Evolutionary conservation across 2,888 invertebrate species (phyloP).

Genomic region (Pasiphila rectangulata): DNA sequence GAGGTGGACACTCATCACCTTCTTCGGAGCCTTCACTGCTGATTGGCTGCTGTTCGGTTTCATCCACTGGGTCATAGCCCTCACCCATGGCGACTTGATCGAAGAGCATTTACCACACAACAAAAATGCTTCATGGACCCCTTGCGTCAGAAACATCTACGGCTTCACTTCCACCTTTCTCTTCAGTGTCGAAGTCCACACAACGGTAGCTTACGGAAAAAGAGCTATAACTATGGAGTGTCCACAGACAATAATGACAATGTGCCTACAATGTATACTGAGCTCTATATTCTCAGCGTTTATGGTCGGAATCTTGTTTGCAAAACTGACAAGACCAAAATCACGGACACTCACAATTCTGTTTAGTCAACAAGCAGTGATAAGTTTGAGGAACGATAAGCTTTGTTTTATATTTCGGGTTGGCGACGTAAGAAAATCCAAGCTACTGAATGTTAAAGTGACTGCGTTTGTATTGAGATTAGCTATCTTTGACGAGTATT

Average conservation of each 20-base stretch:
- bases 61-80: conserved; percentile 95
- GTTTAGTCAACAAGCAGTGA: conserved; percentile 93
- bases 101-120: conserved; percentile 82
- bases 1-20: conserved; percentile 94
- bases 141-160: conserved; percentile 92
- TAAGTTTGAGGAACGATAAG: conserved; percentile 92
- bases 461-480: conserved; percentile 91
- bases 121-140: conserved; percentile 84
- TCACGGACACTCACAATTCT: conserved; percentile 95
- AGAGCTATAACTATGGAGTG: conserved; percentile 95
- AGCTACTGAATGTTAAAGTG: conserved; percentile 95
- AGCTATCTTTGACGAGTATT: conserved; percentile 87
- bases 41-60: conserved; percentile 95
- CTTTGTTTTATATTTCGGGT: conserved; percentile 95
- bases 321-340: conserved; percentile 97
- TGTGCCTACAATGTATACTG: conserved; percentile 96
- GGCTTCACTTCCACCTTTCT: conserved; percentile 96
- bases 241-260: conserved; percentile 94
- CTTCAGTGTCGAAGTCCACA: conserved; percentile 97
- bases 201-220: conserved; percentile 94
- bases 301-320: conserved; percentile 94
- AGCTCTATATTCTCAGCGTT: conserved; percentile 93
- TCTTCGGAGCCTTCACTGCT: conserved; percentile 89
- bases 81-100: conserved; percentile 92
- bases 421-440: conserved; percentile 96